Evolutionary conservation across 2,113 vertebrate species (phyloP).

Genomic region (Archocentrus centrarchus): DNA sequence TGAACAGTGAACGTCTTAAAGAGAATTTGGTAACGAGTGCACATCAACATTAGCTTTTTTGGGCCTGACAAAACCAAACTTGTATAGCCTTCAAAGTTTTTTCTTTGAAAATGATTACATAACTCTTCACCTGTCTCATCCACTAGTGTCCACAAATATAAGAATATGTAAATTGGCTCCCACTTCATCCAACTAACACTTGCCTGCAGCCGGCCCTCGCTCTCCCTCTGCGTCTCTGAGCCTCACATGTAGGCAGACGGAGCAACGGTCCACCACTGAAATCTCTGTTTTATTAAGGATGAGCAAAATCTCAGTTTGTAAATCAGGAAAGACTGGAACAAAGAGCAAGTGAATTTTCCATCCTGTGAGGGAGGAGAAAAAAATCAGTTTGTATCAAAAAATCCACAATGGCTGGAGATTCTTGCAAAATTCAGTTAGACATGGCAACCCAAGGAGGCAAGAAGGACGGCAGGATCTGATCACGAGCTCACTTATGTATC

Average conservation of each 20-base stretch:
- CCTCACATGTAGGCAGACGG: neutral
- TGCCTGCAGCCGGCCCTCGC: neutral
- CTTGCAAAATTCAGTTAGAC: neutral
- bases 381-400: neutral
- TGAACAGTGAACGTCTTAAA: neutral
- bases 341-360: neutral
- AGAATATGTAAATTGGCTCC: neutral
- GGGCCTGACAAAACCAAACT: neutral
- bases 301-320: neutral
- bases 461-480: neutral
- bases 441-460: neutral
- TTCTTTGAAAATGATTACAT: neutral
- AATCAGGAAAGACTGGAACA: neutral
- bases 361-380: neutral
- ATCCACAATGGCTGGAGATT: neutral
- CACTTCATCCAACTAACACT: neutral
- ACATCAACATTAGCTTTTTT: neutral
- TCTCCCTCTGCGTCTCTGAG: neutral
- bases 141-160: neutral
- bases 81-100: neutral
- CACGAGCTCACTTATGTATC: too few relatives aligned
- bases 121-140: neutral
- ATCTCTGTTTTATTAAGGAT: neutral
- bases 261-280: neutral
- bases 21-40: neutral